Conservation (phyloP, 2,113 vertebrate species). For the Catagonus wagneri region DNA sequence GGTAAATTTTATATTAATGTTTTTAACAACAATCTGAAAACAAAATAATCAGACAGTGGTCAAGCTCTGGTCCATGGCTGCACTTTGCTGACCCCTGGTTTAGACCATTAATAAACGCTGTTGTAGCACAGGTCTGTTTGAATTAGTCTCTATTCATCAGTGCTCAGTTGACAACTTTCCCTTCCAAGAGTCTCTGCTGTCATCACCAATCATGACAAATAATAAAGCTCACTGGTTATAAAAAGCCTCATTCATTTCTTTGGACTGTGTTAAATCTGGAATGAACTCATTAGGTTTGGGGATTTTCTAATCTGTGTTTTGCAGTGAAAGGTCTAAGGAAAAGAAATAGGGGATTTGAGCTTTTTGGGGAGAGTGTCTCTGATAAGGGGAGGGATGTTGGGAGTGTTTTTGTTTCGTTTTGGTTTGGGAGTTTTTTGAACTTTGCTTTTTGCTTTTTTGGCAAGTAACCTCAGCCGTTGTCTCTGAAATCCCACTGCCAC, state of each 20-base stretch:
- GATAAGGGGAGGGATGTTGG: not conserved
- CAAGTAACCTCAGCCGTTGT: not conserved
- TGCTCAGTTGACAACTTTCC: not conserved
- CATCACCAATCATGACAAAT: not conserved
- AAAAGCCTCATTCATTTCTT: constrained; percentile 6
- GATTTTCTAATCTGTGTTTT: constrained; percentile 33
- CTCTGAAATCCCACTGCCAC: not conserved
- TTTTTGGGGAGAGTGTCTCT: not conserved
- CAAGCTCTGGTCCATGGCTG: not conserved
- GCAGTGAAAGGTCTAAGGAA: not conserved
- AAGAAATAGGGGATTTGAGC: not conserved
- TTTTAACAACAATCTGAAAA: not conserved
- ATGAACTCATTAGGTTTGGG: not conserved
- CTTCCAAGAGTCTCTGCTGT: not conserved
- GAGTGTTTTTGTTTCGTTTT: not conserved
- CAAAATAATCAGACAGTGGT: not conserved
- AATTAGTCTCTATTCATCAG: not conserved
- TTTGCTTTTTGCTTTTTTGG: not conserved
- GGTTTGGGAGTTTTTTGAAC: not conserved
- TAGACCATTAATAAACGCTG: not conserved
- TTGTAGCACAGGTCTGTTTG: not conserved
- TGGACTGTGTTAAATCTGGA: constrained; percentile 1
- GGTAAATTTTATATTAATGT: not conserved
- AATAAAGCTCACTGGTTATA: not conserved
- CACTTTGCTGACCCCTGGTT: not conserved